phyloP scores from a whole-genome alignment of 2,888 invertebrate genomes.

The Eurois occulta region DNA sequence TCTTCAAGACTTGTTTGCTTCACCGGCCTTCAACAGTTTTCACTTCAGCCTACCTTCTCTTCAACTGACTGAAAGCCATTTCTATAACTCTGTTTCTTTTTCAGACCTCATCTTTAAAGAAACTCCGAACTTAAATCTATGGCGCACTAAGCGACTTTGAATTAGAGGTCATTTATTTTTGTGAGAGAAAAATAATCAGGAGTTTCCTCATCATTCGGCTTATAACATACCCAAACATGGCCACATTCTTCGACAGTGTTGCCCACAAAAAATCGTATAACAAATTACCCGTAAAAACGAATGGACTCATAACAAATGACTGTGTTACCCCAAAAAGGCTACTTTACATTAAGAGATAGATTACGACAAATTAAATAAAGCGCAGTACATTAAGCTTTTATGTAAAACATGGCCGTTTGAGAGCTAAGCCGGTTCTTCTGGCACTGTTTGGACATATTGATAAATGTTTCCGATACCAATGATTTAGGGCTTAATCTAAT shows the following conservation, averaged over 20 bases:
- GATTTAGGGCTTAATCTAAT: constrained; percentile 67
- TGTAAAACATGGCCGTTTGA: constrained; percentile 75
- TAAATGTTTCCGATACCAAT: constrained; percentile 52
- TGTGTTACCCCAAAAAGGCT: constrained; percentile 51
- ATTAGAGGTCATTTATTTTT: too few species aligned
- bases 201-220: too few species aligned
- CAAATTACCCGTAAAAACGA: constrained; percentile 4
- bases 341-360: constrained; percentile 60
- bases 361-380: constrained; percentile 60
- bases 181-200: too few species aligned
- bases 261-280: neutral
- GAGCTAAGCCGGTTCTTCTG: constrained; percentile 67
- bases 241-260: neutral
- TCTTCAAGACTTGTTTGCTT: too few species aligned
- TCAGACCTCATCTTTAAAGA: too few species aligned
- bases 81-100: neutral
- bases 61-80: neutral
- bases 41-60: neutral
- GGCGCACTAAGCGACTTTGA: too few species aligned
- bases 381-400: constrained; percentile 78
- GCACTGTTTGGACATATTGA: constrained; percentile 60
- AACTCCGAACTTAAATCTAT: too few species aligned
- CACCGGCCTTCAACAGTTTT: neutral
- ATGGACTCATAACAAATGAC: constrained; percentile 51
- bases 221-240: neutral